Evolutionary conservation across 2,888 invertebrate genomes (phyloP), one percentile per base, ranked within the genome.

Genomic region (Liopterus haemorrhoidalis): DNA sequence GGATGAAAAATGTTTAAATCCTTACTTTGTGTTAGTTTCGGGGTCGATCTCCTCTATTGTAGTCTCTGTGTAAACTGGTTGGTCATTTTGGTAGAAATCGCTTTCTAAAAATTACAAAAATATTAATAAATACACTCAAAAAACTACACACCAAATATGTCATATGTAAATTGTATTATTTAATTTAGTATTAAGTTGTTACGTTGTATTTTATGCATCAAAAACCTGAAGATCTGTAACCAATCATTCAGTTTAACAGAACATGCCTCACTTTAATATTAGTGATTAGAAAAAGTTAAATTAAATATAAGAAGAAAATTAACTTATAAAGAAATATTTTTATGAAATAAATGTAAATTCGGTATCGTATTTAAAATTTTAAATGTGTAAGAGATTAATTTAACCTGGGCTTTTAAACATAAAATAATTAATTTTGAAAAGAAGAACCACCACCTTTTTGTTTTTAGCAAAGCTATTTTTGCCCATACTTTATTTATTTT

Each of bases 81-180:
- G 73, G 59, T 72, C 74, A 64, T 72, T 72, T 64, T 75, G 75
- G 63, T 75, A 73, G 66, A 75, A 73, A 65, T 75, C 75, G 60
- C 69, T 68, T 67, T 75, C 76, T 76, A 68, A 59, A 70, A 65
- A 48, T 56, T 38, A 42, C 38, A 51, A 50, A 41, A 33, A 42
- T 37, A 53, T 42, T 49, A 44, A 45, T 46, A 49, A 53, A 12
- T 35, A 25, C 9, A 33, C 41, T 21, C 19, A 15, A 8, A 25
- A 11, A 19, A 40, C 9, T 14, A 22, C 31, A 18, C 27, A 11
- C 39, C 22, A 11, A 9, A 5, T 2, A 41, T 22, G 22, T 22
- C 8, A 5, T 8, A 22, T 22, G 22, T 33, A 12, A 12, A 33
- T 41, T 39, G n/a, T 31, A 37, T 30, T 25, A 37, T 37, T 30